Conservation (phyloP, 2,113 vertebrate species). For the Paedocypris sp. region DNA sequence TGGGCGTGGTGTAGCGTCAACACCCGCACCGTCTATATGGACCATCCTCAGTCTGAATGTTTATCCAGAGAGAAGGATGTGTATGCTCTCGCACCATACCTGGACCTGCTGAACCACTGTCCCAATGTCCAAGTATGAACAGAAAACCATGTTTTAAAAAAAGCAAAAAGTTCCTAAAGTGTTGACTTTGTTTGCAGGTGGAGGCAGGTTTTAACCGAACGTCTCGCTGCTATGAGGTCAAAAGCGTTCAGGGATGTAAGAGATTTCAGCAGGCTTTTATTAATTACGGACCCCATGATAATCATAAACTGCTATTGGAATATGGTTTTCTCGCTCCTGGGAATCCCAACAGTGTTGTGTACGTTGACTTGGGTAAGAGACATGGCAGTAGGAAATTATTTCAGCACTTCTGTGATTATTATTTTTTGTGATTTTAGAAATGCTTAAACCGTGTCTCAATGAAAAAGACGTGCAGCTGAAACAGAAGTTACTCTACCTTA, state of each 20-base stretch:
- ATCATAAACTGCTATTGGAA: slow-evolving; percentile 79
- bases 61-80: slow-evolving; percentile 70
- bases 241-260: slow-evolving; percentile 47
- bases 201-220: slow-evolving; percentile 70
- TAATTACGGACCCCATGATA: slow-evolving; percentile 86
- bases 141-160: neutral
- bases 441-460: slow-evolving; percentile 55
- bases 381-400: neutral
- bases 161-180: neutral
- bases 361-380: slow-evolving; percentile 67
- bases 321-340: slow-evolving; percentile 74
- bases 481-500: slow-evolving; percentile 75
- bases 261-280: slow-evolving; percentile 75
- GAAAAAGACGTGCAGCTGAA: slow-evolving; percentile 60
- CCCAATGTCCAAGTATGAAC: slow-evolving; percentile 72
- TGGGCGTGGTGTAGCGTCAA: slow-evolving; percentile 96
- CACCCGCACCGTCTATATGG: slow-evolving; percentile 84
- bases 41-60: slow-evolving; percentile 47
- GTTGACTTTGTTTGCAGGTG: slow-evolving; percentile 57
- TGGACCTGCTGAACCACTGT: slow-evolving; percentile 89
- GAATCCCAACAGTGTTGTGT: slow-evolving; percentile 81
- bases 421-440: slow-evolving; percentile 49
- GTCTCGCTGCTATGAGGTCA: slow-evolving; percentile 73
- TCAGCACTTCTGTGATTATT: neutral
- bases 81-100: slow-evolving; percentile 77